Conservation (phyloP, 2,113 vertebrate genomes). For the Aythya baeri region DNA sequence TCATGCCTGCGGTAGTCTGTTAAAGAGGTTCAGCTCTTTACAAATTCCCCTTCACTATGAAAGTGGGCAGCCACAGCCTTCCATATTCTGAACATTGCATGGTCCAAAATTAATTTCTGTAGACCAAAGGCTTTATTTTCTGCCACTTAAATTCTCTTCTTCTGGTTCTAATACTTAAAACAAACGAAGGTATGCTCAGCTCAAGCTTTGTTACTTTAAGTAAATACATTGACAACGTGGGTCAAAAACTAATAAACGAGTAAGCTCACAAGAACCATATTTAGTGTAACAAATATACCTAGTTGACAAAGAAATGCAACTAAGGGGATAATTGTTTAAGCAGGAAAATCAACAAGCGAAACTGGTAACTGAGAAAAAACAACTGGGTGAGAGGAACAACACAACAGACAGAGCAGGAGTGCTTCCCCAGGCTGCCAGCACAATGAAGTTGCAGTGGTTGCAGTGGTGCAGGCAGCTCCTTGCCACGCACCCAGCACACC, state of each 20-base stretch:
- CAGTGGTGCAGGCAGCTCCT: no score
- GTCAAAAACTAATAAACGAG: neutral
- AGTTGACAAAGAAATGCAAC: neutral
- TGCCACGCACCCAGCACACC: no score
- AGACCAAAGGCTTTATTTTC: neutral
- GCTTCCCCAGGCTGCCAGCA: neutral
- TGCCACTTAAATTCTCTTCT: neutral
- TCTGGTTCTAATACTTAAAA: neutral
- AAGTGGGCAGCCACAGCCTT: neutral
- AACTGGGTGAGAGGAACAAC: neutral
- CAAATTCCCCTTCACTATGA: neutral
- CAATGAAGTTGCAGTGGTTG: fast-evolving
- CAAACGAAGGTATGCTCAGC: neutral
- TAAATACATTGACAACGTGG: neutral
- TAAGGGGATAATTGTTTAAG: neutral
- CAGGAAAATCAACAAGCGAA: neutral
- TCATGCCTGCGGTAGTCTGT: neutral
- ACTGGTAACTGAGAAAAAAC: neutral
- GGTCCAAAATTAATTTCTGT: no score
- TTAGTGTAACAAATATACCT: neutral
- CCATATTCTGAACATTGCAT: no score
- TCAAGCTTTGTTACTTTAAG: neutral
- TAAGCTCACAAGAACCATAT: neutral
- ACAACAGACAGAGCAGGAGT: fast-evolving
- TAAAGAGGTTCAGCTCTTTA: neutral